A percentile compares a stretch with the other conserved stretches of the same genome.
phyloP scores from a whole-genome alignment of 2,888 invertebrate genomes.

The Theretra japonica region DNA sequence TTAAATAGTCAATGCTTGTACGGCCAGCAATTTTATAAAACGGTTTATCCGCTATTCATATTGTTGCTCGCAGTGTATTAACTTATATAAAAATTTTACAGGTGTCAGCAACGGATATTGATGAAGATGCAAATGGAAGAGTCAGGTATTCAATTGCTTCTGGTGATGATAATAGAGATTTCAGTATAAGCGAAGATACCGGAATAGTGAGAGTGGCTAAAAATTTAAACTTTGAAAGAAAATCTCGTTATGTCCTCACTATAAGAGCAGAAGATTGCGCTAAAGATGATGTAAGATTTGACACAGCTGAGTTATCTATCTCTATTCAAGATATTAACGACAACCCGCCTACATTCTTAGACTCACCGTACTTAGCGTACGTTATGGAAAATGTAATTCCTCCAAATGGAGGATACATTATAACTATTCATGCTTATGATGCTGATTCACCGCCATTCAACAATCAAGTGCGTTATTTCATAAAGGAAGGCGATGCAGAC shows the following conservation, averaged over 20 bases:
- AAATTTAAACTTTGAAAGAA: conserved; percentile 96
- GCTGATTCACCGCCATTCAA: conserved; percentile 96
- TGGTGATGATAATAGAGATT: conserved; percentile 96
- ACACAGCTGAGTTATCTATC: conserved; percentile 92
- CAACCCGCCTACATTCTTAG: conserved; percentile 95
- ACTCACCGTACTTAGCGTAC: conserved; percentile 97
- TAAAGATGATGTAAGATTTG: conserved; percentile 88
- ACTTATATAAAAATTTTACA: conserved; percentile 54
- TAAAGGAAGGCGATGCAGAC: conserved; percentile 96
- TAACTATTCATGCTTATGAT: conserved; percentile 94
- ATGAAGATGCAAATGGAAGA: conserved; percentile 95
- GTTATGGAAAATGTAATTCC: conserved; percentile 97
- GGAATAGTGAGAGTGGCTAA: conserved; percentile 96
- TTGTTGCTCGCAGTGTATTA: too few species aligned
- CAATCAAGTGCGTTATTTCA: conserved; percentile 95
- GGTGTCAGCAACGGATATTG: conserved; percentile 95
- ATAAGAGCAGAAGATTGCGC: conserved; percentile 96
- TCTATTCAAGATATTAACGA: conserved; percentile 96
- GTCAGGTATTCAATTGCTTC: conserved; percentile 95
- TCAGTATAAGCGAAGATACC: conserved; percentile 95
- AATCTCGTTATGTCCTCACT: conserved; percentile 91
- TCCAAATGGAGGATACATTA: conserved; percentile 91
- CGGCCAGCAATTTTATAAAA: too few species aligned
- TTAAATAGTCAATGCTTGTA: background rate
- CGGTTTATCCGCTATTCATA: too few species aligned